Percentiles rank a stretch among this genome's conserved stretches.
Evolutionary conservation across 2,113 vertebrate genomes (phyloP).

Genomic region (Ahaetulla prasina): DNA sequence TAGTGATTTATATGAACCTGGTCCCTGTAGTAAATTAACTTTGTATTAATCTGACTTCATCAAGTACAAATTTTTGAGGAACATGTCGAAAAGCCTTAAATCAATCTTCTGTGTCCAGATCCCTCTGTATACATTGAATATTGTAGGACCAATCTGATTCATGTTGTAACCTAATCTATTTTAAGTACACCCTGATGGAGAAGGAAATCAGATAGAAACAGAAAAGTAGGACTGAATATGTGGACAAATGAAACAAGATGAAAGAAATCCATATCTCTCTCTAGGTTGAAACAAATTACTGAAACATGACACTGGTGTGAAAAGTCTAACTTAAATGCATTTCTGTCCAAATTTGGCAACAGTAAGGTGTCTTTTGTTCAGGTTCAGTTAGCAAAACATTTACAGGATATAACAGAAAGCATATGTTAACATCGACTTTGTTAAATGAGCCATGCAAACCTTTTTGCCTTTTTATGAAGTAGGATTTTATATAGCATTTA

Average conservation of each 20-base stretch:
- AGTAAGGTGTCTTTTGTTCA: neutral
- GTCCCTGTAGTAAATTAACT: neutral
- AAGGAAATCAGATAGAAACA: neutral
- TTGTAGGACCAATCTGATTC: neutral
- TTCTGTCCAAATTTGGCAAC: slow-evolving; percentile 49
- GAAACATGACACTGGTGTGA: slow-evolving; percentile 15
- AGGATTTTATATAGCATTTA: slow-evolving; percentile 1
- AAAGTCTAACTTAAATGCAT: neutral
- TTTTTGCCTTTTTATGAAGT: slow-evolving; percentile 25
- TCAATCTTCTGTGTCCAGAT: neutral
- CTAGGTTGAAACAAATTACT: neutral
- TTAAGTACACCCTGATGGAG: neutral
- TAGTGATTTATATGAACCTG: neutral
- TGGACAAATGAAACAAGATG: rapidly evolving
- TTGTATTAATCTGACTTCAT: neutral
- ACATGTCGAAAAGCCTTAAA: neutral
- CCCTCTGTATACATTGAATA: neutral
- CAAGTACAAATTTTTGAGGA: neutral
- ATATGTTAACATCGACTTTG: slow-evolving; percentile 44
- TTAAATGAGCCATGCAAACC: slow-evolving; percentile 10
- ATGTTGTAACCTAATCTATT: neutral
- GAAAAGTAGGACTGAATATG: neutral
- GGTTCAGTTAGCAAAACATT: neutral
- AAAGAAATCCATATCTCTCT: rapidly evolving
- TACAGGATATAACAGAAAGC: slow-evolving; percentile 45